A percentile compares a stretch with the other conserved stretches of the same genome.
These are phyloP conservation scores for Agapostemon virescens DNA, from an alignment of 2,888 invertebrate species.

Conservation along the genomic window DNA sequence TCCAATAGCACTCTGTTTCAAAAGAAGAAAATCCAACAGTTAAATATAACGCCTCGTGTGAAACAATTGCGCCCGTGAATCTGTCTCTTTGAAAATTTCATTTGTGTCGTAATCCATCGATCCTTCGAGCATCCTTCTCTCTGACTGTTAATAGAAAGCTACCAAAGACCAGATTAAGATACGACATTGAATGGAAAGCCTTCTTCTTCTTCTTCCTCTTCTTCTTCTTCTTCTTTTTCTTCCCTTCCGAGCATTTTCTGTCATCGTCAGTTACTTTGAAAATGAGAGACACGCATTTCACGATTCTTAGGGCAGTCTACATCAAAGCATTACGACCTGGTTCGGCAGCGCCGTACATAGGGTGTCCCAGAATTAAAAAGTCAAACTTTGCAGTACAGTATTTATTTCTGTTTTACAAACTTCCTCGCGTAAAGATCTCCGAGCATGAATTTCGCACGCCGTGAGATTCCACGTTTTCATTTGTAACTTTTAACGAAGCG, in stretches of 20 bases:
- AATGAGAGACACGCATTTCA: constrained; percentile 33
- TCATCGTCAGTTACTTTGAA: constrained; percentile 45
- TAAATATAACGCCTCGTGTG: background rate
- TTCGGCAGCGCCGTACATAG: constrained; percentile 24
- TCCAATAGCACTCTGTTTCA: background rate
- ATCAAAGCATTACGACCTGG: constrained; percentile 57
- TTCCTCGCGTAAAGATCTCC: no score
- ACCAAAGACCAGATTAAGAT: constrained; percentile 18
- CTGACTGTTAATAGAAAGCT: constrained; percentile 24
- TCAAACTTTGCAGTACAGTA: no score
- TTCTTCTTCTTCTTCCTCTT: background rate
- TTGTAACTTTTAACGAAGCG: no score
- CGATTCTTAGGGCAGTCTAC: constrained; percentile 39
- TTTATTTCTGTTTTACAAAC: no score
- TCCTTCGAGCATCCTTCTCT: background rate
- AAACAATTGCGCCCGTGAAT: background rate
- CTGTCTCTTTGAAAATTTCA: background rate
- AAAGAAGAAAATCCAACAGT: background rate
- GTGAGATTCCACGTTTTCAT: no score
- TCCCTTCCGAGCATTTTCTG: background rate
- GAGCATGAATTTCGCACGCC: no score
- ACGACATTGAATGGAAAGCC: constrained; percentile 26
- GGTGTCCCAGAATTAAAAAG: no score
- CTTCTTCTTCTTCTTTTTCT: constrained; percentile 2
- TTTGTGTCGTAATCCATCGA: constrained; percentile 7